phyloP scores from a whole-genome alignment of 1,140 invertebrate genomes.

The Drosophila pectinifera region DNA sequence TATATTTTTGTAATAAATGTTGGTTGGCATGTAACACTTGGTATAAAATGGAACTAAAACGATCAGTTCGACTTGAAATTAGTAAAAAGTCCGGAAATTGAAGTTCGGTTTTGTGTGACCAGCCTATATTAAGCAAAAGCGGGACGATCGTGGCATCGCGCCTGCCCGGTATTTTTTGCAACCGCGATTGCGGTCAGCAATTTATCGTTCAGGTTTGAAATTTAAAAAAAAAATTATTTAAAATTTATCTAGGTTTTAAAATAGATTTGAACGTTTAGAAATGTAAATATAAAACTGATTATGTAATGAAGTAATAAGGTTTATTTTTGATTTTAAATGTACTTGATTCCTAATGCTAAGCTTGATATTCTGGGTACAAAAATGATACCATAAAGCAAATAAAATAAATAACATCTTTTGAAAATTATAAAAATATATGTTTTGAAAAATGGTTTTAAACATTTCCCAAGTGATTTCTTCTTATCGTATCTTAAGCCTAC shows the following conservation, averaged over 20 bases:
- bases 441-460: not conserved
- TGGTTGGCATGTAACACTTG: slow-evolving; percentile 43
- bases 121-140: not conserved
- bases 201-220: not conserved
- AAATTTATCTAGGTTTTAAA: not conserved
- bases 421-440: not conserved
- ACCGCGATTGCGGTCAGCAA: not conserved
- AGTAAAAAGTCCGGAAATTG: slow-evolving; percentile 29
- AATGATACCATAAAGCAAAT: not conserved
- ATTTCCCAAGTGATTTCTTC: not conserved
- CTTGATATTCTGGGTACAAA: too few relatives aligned
- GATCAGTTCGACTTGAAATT: slow-evolving; percentile 51
- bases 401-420: not conserved
- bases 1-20: slow-evolving; percentile 47
- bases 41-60: slow-evolving; percentile 60
- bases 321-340: not conserved
- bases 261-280: not conserved
- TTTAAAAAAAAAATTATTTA: not conserved
- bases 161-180: not conserved
- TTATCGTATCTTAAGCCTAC: slow-evolving; percentile 2
- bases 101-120: not conserved
- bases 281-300: not conserved
- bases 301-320: not conserved
- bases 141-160: not conserved
- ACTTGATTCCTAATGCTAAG: not conserved